Base-by-base conservation (phyloP, 2,888 invertebrate species). In the Synergus gifuensis region DNA sequence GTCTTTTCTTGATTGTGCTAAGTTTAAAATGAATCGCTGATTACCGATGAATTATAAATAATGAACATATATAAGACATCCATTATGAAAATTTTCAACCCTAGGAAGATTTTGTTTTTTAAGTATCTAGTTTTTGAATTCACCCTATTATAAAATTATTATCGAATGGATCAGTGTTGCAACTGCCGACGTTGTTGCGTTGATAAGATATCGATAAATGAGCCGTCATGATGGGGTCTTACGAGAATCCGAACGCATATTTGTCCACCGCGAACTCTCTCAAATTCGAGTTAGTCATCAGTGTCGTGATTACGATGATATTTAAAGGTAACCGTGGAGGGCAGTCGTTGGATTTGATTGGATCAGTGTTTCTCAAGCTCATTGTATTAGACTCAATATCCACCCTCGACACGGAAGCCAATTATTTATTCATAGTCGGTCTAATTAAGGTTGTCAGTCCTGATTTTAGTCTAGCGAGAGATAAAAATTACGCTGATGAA, bases 311-410 rank as follows among this genome's bases (percentile, higher is more conserved):
- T 54, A 73, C 49, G 73, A 73, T 22, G 73, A 28, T 73, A 73
- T 73, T 54, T 54, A 54, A 73, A 73, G 73, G 73, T 73, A 54
- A 73, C 73, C 73, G 73, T 73, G 54, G 49, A 73, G 73, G 73
- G 36, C 73, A 73, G 28, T 73, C 49, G 54, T 40, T 66, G 73
- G 73, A 73, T 73, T 86, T 85, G 76, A 85, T 84, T 85, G 86
- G 86, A 83, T 79, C 88, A 87, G 88, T 88, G 88, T 88, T 88
- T 88, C 88, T 88, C 88, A 87, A 87, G 85, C 49, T 73, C 42
- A 58, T n/a, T 14, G 69, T 66, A 4, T 16, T 76, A 64, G 67
- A 63, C 64, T 77, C 54, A 60, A 22, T 40, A 77, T 64, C 49
- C 28, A 79, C 66, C 79, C 76, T 79, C 79, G 58, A 63, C 73